Percentiles rank a stretch among this genome's conserved stretches.
These are phyloP conservation scores for Drosophila biarmipes DNA, from an alignment of 1,140 invertebrate genomes.

Conservation along the genomic window DNA sequence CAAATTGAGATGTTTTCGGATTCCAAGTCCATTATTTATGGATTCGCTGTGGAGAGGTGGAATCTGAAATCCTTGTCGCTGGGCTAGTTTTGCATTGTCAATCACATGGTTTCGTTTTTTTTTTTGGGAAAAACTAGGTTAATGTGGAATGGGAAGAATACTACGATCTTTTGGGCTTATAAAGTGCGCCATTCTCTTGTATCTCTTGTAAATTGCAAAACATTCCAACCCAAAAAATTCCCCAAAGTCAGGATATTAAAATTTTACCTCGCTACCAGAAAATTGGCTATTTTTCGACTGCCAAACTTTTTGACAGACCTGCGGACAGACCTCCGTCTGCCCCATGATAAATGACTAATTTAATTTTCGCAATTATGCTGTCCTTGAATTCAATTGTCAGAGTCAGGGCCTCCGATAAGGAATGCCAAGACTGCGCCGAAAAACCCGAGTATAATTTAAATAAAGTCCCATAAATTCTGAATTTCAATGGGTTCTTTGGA, in stretches of 20 bases:
- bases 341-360: constrained; percentile 63
- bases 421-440: constrained; percentile 46
- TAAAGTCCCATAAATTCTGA: constrained; percentile 6
- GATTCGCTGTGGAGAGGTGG: constrained; percentile 10
- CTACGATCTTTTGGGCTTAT: background rate
- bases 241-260: background rate
- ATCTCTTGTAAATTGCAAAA: constrained; percentile 7
- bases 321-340: constrained; percentile 48
- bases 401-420: constrained; percentile 63
- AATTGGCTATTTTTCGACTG: constrained; percentile 14
- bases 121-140: constrained; percentile 53
- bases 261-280: constrained; percentile 11
- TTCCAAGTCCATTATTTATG: constrained; percentile 60
- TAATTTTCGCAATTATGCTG: constrained; percentile 64
- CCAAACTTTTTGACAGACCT: constrained; percentile 48
- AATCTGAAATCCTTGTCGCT: constrained; percentile 27
- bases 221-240: background rate
- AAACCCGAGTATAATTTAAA: constrained; percentile 22
- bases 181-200: background rate
- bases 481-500: background rate
- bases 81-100: constrained; percentile 23
- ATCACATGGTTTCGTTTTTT: constrained; percentile 45
- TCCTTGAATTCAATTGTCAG: constrained; percentile 77
- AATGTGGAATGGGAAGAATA: constrained; percentile 46
- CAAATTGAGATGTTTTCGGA: constrained; percentile 40